A percentile compares a stretch with the other conserved stretches of the same genome.
These are phyloP conservation scores for Rhinichthys klamathensis DNA, from an alignment of 2,113 vertebrate genomes.

Conservation along the genomic window DNA sequence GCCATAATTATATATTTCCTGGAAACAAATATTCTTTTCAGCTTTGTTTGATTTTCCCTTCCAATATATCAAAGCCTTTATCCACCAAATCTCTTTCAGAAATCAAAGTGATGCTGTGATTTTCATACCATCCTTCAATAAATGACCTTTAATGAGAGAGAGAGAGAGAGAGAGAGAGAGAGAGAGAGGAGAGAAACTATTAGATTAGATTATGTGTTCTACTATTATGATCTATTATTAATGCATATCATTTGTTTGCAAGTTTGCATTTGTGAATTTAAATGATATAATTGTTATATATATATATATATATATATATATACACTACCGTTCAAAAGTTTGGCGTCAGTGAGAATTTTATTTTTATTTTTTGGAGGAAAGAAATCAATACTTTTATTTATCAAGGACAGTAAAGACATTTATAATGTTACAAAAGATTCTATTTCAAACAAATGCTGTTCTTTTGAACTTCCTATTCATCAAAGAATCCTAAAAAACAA, in stretches of 20 bases:
- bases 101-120: conserved; percentile 37
- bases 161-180: background rate
- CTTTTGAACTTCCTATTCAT: no score
- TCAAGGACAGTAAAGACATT: no score
- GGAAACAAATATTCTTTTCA: conserved; percentile 48
- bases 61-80: conserved; percentile 53
- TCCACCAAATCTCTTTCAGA: conserved; percentile 30
- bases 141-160: conserved; percentile 37
- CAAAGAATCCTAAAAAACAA: no score
- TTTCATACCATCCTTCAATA: conserved; percentile 1
- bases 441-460: no score
- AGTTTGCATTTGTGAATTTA: background rate
- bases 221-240: background rate
- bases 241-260: background rate
- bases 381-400: no score
- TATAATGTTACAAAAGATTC: no score
- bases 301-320: no score
- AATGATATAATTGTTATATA: background rate
- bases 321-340: no score
- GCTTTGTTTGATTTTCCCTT: conserved; percentile 53
- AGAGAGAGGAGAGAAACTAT: background rate
- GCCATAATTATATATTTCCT: conserved; percentile 36
- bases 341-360: no score
- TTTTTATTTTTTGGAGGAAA: no score
- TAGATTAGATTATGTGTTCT: background rate